Evolutionary conservation across 1,140 invertebrate genomes (phyloP).

Genomic region (Scylla paramamosain): DNA sequence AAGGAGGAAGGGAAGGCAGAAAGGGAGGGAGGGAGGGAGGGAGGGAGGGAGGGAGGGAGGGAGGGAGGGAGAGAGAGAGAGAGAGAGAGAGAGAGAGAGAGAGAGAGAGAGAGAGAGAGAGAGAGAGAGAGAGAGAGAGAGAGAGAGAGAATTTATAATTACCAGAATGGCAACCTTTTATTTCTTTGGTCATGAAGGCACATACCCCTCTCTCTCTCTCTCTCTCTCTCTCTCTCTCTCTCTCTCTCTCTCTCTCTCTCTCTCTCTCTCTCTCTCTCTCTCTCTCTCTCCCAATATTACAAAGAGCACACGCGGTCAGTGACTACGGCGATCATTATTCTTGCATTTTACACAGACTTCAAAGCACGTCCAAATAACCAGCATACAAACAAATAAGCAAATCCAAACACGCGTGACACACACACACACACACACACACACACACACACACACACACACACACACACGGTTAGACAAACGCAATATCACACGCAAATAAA

Average conservation of each 20-base stretch:
- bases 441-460: constrained; percentile 53
- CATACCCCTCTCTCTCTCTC: too few species aligned
- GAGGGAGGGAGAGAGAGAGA: background rate
- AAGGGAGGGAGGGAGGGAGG: background rate
- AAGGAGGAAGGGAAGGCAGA: background rate
- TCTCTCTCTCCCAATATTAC: too few species aligned
- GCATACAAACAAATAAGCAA: background rate
- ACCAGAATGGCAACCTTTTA: too few species aligned
- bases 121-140: background rate
- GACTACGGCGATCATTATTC: too few species aligned
- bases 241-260: too few species aligned
- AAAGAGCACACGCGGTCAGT: too few species aligned
- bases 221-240: too few species aligned
- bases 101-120: background rate
- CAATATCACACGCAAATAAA: constrained; percentile 1
- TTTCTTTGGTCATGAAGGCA: too few species aligned
- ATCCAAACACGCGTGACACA: background rate
- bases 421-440: constrained; percentile 35
- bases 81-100: background rate
- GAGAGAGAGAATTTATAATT: too few species aligned
- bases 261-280: too few species aligned
- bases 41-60: background rate
- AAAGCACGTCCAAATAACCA: background rate
- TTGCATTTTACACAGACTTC: background rate
- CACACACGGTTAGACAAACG: background rate